Evolutionary conservation across 2,113 vertebrate genomes (phyloP), one percentile per base, ranked within the genome.

Genomic region (Peromyscus polionotus): DNA sequence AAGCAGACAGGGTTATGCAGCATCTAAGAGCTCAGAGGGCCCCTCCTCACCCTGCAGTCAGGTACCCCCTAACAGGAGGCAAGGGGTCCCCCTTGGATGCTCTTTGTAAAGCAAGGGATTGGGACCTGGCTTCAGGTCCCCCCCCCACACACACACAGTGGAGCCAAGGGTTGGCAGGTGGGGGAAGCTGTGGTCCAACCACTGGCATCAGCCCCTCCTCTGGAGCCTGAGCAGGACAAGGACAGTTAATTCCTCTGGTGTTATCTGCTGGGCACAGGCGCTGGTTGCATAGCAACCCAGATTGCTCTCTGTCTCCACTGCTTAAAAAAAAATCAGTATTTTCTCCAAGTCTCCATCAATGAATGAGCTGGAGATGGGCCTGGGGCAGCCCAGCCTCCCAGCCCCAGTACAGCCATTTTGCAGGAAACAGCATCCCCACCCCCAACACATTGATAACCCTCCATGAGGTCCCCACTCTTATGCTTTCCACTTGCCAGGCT

Each of bases 211-310:
- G 97, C 87, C 17, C 98, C 98, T 99, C 99, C 98, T 98, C 98
- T 94, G 51, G 98, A 93, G 96, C 97, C 16, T 48, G 98, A 20
- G 98, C 98, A 98, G 98, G 98, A 97, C 98, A 98, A 98, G 81
- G 97, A 98, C 98, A 98, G 97, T 98, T 98, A 96, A 98, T 97
- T 99, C 98, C 96, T 94, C 85, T 93, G 98, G 98, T 97, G 98
- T 99, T 99, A 99, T 99, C 99, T 98, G 99, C 98, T 98, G 63
- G 96, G 98, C 93, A 99, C 99, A 99, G 99, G 98, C 98, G 63
- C 68, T 8, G 33, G 99, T 99, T 99, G 99, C 99, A 42, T 99
- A 98, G 99, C 99, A 99, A 99, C 99, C 98, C 98, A 95, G 94
- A 96, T 95, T 92, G 98, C 98, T 98, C 97, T 94, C 97, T 94